A percentile compares a stretch with the other conserved stretches of the same genome.
Conservation (phyloP, 2,888 invertebrate genomes). For the Patella pellucida region DNA sequence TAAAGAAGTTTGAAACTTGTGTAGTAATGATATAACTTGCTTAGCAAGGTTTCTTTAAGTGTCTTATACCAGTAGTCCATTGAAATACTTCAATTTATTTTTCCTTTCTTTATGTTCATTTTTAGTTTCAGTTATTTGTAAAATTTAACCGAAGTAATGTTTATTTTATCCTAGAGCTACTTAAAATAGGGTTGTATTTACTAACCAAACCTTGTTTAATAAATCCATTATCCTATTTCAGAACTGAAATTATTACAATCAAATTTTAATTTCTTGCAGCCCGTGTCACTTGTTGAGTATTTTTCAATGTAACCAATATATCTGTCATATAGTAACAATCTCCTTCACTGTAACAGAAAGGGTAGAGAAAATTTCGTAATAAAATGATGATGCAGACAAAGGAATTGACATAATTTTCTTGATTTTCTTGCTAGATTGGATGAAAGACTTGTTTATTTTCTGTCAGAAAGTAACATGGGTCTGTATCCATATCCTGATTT, state of each 20-base stretch:
- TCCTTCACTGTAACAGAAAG: slow-evolving; percentile 11
- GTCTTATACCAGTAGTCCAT: not conserved
- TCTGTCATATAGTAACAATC: slow-evolving; percentile 2
- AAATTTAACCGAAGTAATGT: too few species aligned
- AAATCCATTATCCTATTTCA: not conserved
- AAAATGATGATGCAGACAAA: slow-evolving; percentile 7
- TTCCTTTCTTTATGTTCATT: too few species aligned
- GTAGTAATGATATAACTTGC: not conserved
- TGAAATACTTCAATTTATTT: too few species aligned
- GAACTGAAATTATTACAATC: slow-evolving; percentile 10
- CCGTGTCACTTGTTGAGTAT: slow-evolving; percentile 7
- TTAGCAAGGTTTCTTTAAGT: slow-evolving; percentile 1
- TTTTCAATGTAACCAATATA: slow-evolving; percentile 10
- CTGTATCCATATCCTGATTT: too few species aligned
- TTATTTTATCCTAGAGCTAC: too few species aligned
- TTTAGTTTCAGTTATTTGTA: too few species aligned
- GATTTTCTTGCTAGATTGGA: too few species aligned
- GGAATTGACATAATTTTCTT: too few species aligned
- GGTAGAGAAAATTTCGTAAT: slow-evolving; percentile 11
- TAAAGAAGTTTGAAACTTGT: not conserved
- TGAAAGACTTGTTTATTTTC: too few species aligned
- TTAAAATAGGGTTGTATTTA: too few species aligned
- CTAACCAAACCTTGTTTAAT: too few species aligned
- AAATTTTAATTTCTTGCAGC: slow-evolving; percentile 5
- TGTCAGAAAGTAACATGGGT: too few species aligned